Conservation (phyloP, 2,797 vertebrate species). For the Choloepus didactylus region DNA sequence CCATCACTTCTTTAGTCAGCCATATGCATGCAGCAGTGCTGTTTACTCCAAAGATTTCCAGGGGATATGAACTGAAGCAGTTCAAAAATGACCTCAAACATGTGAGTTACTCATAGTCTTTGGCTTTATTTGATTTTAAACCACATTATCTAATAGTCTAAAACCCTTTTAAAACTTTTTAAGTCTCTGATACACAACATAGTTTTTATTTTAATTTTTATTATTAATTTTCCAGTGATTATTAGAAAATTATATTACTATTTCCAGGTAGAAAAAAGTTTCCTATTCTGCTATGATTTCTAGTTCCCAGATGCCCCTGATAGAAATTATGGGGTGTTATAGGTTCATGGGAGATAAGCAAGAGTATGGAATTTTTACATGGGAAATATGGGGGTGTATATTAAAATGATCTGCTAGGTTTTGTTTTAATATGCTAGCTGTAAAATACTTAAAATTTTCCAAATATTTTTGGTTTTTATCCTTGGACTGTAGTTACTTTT, state of each 20-base stretch:
- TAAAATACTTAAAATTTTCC: conserved; percentile 25
- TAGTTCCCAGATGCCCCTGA: background rate
- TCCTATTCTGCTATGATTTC: background rate
- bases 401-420: background rate
- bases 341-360: background rate
- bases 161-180: background rate
- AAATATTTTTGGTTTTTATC: background rate
- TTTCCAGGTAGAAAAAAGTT: background rate
- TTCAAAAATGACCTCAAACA: conserved; percentile 96
- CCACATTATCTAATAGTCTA: background rate
- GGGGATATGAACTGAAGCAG: conserved; percentile 95
- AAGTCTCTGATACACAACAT: background rate
- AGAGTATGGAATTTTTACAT: background rate
- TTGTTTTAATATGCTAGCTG: background rate
- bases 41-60: conserved; percentile 95
- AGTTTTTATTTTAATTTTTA: conserved; percentile 58
- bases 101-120: conserved; percentile 87
- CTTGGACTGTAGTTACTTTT: conserved; percentile 17
- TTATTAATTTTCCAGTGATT: conserved; percentile 44
- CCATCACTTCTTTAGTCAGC: conserved; percentile 93
- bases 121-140: conserved; percentile 47
- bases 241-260: conserved; percentile 30
- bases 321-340: background rate
- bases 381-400: background rate
- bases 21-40: conserved; percentile 96